Evolutionary conservation across 2,888 invertebrate genomes (phyloP).

Genomic region (Erebia palarica): DNA sequence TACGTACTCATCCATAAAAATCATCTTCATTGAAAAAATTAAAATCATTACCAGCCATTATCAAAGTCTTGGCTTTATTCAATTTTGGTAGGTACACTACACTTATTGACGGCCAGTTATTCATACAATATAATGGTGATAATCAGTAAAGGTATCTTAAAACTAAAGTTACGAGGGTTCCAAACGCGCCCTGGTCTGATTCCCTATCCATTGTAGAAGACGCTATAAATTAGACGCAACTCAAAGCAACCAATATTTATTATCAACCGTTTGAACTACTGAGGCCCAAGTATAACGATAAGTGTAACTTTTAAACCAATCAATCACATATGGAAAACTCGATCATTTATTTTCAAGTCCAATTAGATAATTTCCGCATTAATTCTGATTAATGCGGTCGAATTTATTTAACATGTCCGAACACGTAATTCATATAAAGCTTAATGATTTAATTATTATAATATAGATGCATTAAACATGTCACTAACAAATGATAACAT

Average conservation of each 20-base stretch:
- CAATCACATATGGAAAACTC: background rate
- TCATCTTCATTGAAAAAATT: background rate
- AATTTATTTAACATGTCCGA: conserved; percentile 6
- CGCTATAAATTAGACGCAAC: conserved; percentile 52
- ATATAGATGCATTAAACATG: conserved; percentile 38
- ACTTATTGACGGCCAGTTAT: too few species aligned
- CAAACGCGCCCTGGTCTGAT: too few species aligned
- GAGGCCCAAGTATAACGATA: background rate
- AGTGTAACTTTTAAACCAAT: conserved; percentile 4
- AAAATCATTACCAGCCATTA: conserved; percentile 49
- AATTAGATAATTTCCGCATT: background rate
- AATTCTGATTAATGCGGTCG: background rate
- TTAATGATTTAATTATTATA: conserved; percentile 40
- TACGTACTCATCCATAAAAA: background rate
- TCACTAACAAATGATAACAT: conserved; percentile 46
- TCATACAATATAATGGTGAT: too few species aligned
- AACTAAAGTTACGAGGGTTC: too few species aligned
- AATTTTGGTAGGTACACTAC: too few species aligned
- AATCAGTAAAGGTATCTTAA: too few species aligned
- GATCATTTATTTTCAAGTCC: background rate
- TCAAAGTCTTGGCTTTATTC: too few species aligned
- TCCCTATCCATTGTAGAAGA: conserved; percentile 57
- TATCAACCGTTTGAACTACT: background rate
- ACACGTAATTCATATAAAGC: conserved; percentile 23
- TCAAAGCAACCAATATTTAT: conserved; percentile 6